phyloP scores from a whole-genome alignment of 1,140 invertebrate genomes.

The Sweltsa coloradensis region DNA sequence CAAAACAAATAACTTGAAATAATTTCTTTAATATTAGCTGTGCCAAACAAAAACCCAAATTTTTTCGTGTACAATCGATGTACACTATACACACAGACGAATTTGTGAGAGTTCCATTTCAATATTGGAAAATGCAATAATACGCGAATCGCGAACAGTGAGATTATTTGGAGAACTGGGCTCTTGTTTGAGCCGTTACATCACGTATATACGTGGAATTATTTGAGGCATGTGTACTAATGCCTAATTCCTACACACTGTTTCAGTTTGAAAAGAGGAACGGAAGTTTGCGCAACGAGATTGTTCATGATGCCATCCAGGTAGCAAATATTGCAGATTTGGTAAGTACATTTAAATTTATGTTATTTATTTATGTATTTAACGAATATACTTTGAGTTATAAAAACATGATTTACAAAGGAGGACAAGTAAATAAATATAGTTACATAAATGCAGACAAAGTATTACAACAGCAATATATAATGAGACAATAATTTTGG shows the following conservation, averaged over 20 bases:
- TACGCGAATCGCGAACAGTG: neutral
- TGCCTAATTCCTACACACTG: neutral
- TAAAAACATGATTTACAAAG: no score
- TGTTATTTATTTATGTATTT: no score
- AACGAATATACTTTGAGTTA: no score
- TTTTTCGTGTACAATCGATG: neutral
- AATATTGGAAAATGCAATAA: neutral
- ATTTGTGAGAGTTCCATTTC: neutral
- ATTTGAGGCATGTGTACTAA: neutral
- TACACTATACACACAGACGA: neutral
- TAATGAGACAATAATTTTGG: no score
- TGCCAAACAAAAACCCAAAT: no score
- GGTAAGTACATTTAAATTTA: no score
- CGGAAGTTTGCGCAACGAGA: conserved; percentile 74
- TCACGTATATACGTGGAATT: no score
- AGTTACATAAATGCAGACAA: no score
- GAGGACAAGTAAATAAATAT: no score
- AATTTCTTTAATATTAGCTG: no score
- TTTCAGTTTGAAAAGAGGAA: conserved; percentile 77
- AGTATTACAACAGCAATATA: no score
- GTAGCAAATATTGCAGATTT: conserved; percentile 93
- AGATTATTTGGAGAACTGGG: neutral
- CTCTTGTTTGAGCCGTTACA: neutral
- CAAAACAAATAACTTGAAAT: no score
- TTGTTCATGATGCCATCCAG: conserved; percentile 89